phyloP scores from a whole-genome alignment of 2,113 vertebrate species.

The Blennius ocellaris region DNA sequence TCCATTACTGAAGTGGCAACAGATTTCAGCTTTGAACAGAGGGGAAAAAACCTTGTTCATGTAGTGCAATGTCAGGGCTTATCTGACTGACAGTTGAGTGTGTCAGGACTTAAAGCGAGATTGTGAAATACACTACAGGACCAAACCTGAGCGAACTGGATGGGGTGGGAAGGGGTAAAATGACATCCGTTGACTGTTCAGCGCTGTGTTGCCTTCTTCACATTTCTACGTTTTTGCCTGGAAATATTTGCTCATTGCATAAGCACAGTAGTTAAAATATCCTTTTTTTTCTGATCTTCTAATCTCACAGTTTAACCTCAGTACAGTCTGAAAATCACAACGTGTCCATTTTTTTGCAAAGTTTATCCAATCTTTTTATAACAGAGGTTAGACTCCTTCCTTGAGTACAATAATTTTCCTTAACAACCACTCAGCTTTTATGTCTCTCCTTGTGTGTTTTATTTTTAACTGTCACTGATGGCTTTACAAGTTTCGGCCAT shows the following conservation, averaged over 20 bases:
- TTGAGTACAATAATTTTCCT: neutral
- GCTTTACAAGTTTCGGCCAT: constrained; percentile 40
- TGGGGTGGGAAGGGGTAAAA: neutral
- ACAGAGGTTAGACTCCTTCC: neutral
- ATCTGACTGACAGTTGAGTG: constrained; percentile 75
- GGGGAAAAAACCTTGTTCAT: constrained; percentile 36
- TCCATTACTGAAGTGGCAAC: constrained; percentile 77
- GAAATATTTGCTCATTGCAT: constrained; percentile 17
- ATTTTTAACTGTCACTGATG: constrained; percentile 36
- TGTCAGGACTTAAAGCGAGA: constrained; percentile 67
- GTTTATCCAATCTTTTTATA: neutral
- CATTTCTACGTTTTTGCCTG: too few relatives aligned
- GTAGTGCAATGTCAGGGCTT: constrained; percentile 72
- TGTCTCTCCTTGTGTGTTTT: neutral
- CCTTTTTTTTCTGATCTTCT: neutral
- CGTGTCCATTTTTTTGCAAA: neutral
- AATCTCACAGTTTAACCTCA: neutral
- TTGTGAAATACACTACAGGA: constrained; percentile 44
- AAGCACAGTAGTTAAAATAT: neutral
- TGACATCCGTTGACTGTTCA: constrained; percentile 30
- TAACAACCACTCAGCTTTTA: neutral
- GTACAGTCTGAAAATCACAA: neutral
- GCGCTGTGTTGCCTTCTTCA: neutral
- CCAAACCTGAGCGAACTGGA: constrained; percentile 30
- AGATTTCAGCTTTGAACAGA: constrained; percentile 72